phyloP scores from a whole-genome alignment of 2,113 vertebrate genomes.

The Noctilio leporinus region DNA sequence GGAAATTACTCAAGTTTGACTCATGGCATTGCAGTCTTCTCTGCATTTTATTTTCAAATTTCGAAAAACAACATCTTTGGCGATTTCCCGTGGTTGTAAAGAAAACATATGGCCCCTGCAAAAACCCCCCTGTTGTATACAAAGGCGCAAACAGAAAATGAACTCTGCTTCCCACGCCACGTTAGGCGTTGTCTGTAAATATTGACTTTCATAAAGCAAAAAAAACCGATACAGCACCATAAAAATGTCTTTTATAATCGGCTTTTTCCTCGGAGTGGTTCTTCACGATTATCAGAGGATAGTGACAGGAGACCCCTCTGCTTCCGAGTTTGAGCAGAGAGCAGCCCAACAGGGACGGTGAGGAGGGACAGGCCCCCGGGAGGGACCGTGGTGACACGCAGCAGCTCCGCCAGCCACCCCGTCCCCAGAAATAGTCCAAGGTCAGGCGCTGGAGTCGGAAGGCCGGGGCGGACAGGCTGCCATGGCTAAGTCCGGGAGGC shows the following conservation, averaged over 20 bases:
- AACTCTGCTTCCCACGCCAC: not conserved
- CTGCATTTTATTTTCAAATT: not conserved
- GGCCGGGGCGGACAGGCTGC: accelerated
- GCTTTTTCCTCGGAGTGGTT: not conserved
- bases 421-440: not conserved
- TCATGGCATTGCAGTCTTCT: not conserved
- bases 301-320: not conserved
- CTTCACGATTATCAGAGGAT: accelerated
- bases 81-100: not conserved
- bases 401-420: accelerated
- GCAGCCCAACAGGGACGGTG: too few relatives aligned
- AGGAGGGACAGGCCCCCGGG: too few relatives aligned
- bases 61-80: not conserved
- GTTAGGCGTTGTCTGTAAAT: not conserved
- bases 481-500: not conserved
- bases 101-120: not conserved
- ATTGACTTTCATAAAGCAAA: not conserved
- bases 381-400: accelerated
- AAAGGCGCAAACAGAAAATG: not conserved
- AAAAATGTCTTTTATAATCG: not conserved
- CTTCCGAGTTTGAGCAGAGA: not conserved
- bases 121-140: not conserved
- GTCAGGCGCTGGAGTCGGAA: not conserved
- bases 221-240: not conserved
- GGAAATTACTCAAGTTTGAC: not conserved